Percentiles rank a stretch among this genome's conserved stretches.
phyloP scores from a whole-genome alignment of 2,888 invertebrate species.

The Synergus umbraculus region DNA sequence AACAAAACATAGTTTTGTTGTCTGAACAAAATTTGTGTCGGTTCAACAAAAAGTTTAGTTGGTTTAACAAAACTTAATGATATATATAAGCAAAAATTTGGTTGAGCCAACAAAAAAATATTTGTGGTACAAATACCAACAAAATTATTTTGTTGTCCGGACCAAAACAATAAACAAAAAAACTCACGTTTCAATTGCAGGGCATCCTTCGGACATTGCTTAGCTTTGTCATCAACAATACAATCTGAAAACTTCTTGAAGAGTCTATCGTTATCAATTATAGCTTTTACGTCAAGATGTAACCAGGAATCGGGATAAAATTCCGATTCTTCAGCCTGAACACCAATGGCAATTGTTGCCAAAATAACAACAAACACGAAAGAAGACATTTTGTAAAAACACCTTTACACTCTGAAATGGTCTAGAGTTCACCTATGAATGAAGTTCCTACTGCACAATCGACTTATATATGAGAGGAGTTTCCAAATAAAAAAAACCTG shows the following conservation, averaged over 20 bases:
- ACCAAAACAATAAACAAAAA: background rate
- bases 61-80: too few species aligned
- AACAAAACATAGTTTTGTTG: too few species aligned
- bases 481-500: constrained; percentile 7
- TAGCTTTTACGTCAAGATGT: constrained; percentile 50
- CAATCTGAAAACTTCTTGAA: constrained; percentile 58
- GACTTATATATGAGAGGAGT: constrained; percentile 13
- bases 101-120: too few species aligned
- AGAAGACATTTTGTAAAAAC: constrained; percentile 18
- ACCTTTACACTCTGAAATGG: background rate
- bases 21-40: too few species aligned
- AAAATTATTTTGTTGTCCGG: background rate
- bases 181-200: constrained; percentile 56
- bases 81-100: too few species aligned
- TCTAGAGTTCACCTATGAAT: constrained; percentile 1
- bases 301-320: constrained; percentile 50
- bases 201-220: constrained; percentile 54
- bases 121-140: too few species aligned
- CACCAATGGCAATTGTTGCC: background rate
- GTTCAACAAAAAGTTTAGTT: too few species aligned
- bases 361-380: constrained; percentile 17
- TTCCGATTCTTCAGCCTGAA: background rate
- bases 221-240: constrained; percentile 41
- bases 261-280: constrained; percentile 57
- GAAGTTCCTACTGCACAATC: background rate